phyloP scores from a whole-genome alignment of 2,797 vertebrate genomes.

The Centroberyx gerrardi region DNA sequence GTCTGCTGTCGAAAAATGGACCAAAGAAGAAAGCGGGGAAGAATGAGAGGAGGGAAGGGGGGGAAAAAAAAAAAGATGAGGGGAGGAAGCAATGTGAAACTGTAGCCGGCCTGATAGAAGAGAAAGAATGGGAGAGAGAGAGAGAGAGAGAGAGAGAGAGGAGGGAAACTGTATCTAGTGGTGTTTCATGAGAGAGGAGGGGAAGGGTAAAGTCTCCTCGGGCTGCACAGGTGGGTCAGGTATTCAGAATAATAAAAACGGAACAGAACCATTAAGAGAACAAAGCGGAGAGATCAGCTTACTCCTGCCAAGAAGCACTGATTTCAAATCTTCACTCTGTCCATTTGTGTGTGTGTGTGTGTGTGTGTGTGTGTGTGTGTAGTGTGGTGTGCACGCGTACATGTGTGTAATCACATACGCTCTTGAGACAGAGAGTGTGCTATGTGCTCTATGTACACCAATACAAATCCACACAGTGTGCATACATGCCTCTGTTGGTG shows the following conservation, averaged over 20 bases:
- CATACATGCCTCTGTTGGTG: conserved; percentile 16
- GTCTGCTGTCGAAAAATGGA: conserved; percentile 64
- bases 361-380: not conserved
- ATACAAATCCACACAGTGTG: conserved; percentile 17
- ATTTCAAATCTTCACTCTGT: conserved; percentile 47
- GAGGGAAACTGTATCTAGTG: conserved; percentile 75
- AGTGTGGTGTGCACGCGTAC: not conserved
- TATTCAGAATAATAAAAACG: conserved; percentile 76
- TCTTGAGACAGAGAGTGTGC: not conserved
- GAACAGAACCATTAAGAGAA: conserved; percentile 77
- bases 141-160: conserved; percentile 50
- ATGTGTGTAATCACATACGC: conserved; percentile 14
- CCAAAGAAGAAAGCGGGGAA: conserved; percentile 58
- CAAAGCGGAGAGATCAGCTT: conserved; percentile 71
- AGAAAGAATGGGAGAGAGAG: conserved; percentile 51
- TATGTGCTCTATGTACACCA: not conserved
- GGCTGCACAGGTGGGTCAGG: conserved; percentile 77
- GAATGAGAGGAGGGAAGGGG: conserved; percentile 30
- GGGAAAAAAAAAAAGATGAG: conserved; percentile 1
- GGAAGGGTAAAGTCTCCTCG: conserved; percentile 58
- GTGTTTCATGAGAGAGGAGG: conserved; percentile 53
- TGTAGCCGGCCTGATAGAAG: conserved; percentile 60
- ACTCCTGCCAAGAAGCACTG: conserved; percentile 46
- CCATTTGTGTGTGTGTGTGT: conserved; percentile 19
- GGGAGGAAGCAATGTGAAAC: conserved; percentile 79